A percentile compares a stretch with the other conserved stretches of the same genome.
Evolutionary conservation across 2,888 invertebrate species (phyloP).

Genomic region (Pseudanteris insignis): DNA sequence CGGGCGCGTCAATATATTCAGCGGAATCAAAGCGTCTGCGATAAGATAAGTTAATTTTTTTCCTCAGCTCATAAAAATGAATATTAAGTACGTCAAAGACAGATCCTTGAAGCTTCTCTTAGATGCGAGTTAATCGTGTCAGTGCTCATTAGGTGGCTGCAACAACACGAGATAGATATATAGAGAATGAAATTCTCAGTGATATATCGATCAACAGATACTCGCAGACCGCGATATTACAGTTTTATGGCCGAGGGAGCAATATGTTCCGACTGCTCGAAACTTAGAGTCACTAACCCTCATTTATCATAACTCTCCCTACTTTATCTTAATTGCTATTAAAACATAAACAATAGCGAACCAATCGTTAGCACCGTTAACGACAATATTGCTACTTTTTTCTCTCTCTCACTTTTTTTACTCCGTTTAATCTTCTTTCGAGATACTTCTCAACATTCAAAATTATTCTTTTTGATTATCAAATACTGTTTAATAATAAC

Average conservation of each 20-base stretch:
- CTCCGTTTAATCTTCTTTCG: too few relatives aligned
- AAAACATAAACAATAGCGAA: not conserved
- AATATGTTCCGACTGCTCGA: slow-evolving; percentile 35
- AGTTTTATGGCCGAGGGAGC: slow-evolving; percentile 38
- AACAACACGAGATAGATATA: slow-evolving; percentile 21
- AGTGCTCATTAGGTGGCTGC: slow-evolving; percentile 26
- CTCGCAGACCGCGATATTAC: slow-evolving; percentile 31
- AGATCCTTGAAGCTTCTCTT: slow-evolving; percentile 36
- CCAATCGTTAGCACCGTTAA: too few relatives aligned
- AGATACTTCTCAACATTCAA: too few relatives aligned
- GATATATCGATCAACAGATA: slow-evolving; percentile 49
- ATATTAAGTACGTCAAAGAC: slow-evolving; percentile 18
- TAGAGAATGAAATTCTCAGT: slow-evolving; percentile 17
- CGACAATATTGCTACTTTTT: too few relatives aligned
- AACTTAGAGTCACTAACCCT: slow-evolving; percentile 56
- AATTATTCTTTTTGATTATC: too few relatives aligned
- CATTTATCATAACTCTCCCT: slow-evolving; percentile 52
- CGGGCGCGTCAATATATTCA: slow-evolving; percentile 7
- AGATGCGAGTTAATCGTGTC: slow-evolving; percentile 26
- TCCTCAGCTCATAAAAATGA: slow-evolving; percentile 36
- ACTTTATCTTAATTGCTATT: not conserved
- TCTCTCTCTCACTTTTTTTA: slow-evolving; percentile 24
- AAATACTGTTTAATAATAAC: too few relatives aligned
- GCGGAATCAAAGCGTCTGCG: slow-evolving; percentile 12
- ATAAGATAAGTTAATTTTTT: slow-evolving; percentile 36